Conservation (phyloP, 2,888 invertebrate genomes). For the Ecliptopera silaceata region DNA sequence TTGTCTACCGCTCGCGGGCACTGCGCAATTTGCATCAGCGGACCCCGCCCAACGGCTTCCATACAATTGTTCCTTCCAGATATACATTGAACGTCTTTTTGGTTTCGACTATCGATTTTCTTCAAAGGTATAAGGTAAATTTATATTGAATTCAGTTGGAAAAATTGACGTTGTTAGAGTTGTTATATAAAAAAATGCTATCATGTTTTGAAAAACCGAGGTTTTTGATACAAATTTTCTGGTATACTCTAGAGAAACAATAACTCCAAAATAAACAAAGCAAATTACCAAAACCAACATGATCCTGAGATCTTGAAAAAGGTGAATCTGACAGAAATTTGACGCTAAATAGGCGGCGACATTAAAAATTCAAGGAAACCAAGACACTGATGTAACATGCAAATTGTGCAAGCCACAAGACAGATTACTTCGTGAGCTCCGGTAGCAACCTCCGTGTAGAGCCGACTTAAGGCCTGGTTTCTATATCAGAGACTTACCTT, state of each 20-base stretch:
- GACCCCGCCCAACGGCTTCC: constrained; percentile 74
- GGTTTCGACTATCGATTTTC: neutral
- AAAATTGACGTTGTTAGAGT: too few relatives aligned
- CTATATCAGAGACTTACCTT: neutral
- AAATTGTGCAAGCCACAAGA: constrained; percentile 53
- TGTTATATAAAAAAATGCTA: neutral
- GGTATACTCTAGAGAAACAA: neutral
- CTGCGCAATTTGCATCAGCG: constrained; percentile 73
- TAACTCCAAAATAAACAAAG: neutral
- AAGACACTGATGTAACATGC: constrained; percentile 50
- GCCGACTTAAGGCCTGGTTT: constrained; percentile 7
- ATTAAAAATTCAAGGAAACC: constrained; percentile 45
- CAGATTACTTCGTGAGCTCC: constrained; percentile 53
- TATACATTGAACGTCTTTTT: constrained; percentile 16
- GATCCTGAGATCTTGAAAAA: neutral
- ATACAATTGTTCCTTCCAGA: constrained; percentile 62
- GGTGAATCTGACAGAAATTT: constrained; percentile 22
- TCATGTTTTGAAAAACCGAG: neutral
- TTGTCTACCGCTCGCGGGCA: constrained; percentile 69
- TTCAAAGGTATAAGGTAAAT: too few relatives aligned
- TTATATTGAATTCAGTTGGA: too few relatives aligned
- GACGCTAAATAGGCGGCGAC: constrained; percentile 37
- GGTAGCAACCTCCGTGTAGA: constrained; percentile 27
- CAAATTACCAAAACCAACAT: neutral
- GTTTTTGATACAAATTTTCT: neutral